A percentile compares a stretch with the other conserved stretches of the same genome.
Conservation (phyloP, 37 sponge, comb jelly and placozoan genomes). For the Bolinopsis microptera region DNA sequence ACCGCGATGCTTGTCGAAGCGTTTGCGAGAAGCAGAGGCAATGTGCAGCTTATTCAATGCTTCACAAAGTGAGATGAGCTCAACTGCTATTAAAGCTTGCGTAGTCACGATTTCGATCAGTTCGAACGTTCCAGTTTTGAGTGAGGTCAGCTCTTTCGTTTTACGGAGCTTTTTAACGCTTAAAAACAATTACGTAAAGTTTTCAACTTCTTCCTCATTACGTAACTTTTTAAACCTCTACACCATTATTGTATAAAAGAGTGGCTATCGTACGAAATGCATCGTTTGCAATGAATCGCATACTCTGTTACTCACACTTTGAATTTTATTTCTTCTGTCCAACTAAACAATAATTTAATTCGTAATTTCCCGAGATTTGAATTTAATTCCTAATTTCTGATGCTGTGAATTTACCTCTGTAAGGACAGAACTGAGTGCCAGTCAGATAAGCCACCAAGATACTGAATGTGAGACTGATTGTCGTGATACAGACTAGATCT, state of each 20-base stretch:
- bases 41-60: neutral
- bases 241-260: too few species aligned
- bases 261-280: too few species aligned
- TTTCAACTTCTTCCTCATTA: too few species aligned
- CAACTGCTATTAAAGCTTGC: neutral
- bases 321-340: too few species aligned
- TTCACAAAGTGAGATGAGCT: neutral
- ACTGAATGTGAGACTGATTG: neutral
- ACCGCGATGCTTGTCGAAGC: neutral
- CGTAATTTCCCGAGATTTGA: too few species aligned
- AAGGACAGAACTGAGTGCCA: neutral
- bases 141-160: neutral
- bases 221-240: too few species aligned
- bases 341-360: too few species aligned
- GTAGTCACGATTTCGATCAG: neutral
- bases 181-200: too few species aligned
- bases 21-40: neutral
- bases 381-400: too few species aligned
- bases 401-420: constrained; percentile 23
- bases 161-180: too few species aligned
- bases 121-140: neutral
- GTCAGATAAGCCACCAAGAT: neutral
- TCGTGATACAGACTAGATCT: neutral
- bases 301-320: too few species aligned
- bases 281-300: too few species aligned